These are phyloP conservation scores for Esox masquinongy DNA, from an alignment of 2,797 vertebrate genomes.

Conservation along the genomic window DNA sequence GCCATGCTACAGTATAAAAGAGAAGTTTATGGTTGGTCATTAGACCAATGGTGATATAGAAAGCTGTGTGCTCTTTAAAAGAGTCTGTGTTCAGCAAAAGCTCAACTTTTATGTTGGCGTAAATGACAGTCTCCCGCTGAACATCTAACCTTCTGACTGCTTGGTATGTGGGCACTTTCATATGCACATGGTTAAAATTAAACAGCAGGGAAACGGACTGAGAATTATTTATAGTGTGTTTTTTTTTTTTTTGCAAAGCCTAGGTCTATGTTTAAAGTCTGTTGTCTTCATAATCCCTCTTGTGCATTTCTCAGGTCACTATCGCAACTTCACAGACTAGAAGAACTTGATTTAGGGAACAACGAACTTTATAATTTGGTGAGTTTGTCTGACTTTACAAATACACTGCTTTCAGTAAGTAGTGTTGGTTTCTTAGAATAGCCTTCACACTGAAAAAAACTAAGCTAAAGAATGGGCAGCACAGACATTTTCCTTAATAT, in stretches of 20 bases:
- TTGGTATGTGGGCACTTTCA: not conserved
- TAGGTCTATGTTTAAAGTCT: not conserved
- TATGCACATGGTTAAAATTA: not conserved
- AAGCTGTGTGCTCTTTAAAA: not conserved
- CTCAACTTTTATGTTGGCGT: not conserved
- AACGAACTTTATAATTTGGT: constrained; percentile 96
- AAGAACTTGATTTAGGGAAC: constrained; percentile 97
- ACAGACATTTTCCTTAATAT: not conserved
- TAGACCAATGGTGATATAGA: not conserved
- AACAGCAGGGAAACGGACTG: not conserved
- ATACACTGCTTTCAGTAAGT: not conserved
- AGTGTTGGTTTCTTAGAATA: not conserved
- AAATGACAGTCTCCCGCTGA: not conserved
- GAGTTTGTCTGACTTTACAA: constrained; percentile 53
- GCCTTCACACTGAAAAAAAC: not conserved
- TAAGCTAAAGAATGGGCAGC: not conserved
- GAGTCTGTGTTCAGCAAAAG: not conserved
- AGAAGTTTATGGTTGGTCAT: not conserved
- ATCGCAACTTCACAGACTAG: constrained; percentile 87
- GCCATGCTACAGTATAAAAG: too few species aligned
- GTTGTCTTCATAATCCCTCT: not conserved
- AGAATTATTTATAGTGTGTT: not conserved
- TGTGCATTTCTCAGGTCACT: constrained; percentile 81
- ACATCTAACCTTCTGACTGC: not conserved
- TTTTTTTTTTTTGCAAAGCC: not conserved